Percentiles rank a stretch among this genome's conserved stretches.
These are phyloP conservation scores for Fulmarus glacialis DNA, from an alignment of 2,113 vertebrate species.

Conservation along the genomic window DNA sequence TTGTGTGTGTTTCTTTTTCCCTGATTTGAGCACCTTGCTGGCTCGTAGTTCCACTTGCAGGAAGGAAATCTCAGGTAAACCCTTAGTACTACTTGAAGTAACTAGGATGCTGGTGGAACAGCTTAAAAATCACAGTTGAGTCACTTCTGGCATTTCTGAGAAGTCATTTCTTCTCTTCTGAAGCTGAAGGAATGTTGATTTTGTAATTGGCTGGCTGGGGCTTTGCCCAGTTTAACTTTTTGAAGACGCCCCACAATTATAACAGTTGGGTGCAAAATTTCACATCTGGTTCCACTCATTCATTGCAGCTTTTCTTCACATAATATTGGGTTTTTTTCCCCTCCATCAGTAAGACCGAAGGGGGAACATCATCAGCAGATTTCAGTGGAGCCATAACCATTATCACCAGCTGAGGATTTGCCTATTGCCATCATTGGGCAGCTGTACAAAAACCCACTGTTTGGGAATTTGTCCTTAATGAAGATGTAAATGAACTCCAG, in stretches of 20 bases:
- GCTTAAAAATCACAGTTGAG: not conserved
- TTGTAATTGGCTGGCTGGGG: not conserved
- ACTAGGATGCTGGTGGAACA: not conserved
- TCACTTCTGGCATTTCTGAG: not conserved
- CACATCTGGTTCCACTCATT: not conserved
- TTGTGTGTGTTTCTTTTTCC: not conserved
- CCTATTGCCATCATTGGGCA: not conserved
- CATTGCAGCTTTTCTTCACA: not conserved
- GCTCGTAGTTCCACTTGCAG: not conserved
- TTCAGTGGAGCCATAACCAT: not conserved
- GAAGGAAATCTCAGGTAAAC: not conserved
- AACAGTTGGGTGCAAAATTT: not conserved
- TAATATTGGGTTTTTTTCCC: not conserved
- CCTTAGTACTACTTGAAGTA: not conserved
- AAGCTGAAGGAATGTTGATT: not conserved
- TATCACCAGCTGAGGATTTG: not conserved
- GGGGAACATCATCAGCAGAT: not conserved
- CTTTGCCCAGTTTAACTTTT: not conserved
- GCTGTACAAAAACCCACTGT: not conserved
- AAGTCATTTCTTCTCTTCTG: not conserved
- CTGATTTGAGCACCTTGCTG: not conserved
- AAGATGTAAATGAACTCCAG: not conserved
- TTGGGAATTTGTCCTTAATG: not conserved
- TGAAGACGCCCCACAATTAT: not conserved
- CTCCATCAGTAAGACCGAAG: not conserved